A percentile compares a stretch with the other conserved stretches of the same genome.
Evolutionary conservation across 2,113 vertebrate genomes (phyloP).

Genomic region (Mixornis gularis): DNA sequence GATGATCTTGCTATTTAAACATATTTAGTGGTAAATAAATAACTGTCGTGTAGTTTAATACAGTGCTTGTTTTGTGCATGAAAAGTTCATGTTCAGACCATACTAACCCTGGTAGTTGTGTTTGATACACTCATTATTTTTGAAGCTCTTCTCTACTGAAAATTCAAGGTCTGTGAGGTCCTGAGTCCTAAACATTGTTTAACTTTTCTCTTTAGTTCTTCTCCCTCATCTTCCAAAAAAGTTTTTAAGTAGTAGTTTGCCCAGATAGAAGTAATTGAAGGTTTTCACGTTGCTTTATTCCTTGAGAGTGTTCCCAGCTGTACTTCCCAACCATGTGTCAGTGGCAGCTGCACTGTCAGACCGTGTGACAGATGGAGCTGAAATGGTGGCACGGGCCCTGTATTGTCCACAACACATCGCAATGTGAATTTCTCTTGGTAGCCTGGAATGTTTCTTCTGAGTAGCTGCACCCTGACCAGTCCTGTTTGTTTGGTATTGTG

Average conservation of each 20-base stretch:
- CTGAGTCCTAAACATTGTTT: neutral
- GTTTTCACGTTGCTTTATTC: slow-evolving; percentile 20
- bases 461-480: neutral
- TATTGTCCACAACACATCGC: neutral
- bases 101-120: fast-evolving
- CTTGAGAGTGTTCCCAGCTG: slow-evolving; percentile 31
- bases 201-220: neutral
- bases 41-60: neutral
- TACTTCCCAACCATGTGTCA: neutral
- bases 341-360: slow-evolving; percentile 43
- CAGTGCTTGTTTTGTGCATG: neutral
- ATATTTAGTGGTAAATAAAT: neutral
- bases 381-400: slow-evolving; percentile 9
- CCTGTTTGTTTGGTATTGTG: neutral
- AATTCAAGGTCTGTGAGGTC: neutral
- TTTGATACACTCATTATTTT: neutral
- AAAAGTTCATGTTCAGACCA: neutral
- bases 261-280: neutral
- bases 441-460: slow-evolving; percentile 22
- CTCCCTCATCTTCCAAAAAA: neutral
- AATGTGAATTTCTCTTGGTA: neutral
- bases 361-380: slow-evolving; percentile 49
- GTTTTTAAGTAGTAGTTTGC: neutral
- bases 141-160: neutral
- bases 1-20: neutral